Evolutionary conservation across 2,888 invertebrate species (phyloP), one percentile per base, ranked within the genome.

Genomic region (Idaea biselata): DNA sequence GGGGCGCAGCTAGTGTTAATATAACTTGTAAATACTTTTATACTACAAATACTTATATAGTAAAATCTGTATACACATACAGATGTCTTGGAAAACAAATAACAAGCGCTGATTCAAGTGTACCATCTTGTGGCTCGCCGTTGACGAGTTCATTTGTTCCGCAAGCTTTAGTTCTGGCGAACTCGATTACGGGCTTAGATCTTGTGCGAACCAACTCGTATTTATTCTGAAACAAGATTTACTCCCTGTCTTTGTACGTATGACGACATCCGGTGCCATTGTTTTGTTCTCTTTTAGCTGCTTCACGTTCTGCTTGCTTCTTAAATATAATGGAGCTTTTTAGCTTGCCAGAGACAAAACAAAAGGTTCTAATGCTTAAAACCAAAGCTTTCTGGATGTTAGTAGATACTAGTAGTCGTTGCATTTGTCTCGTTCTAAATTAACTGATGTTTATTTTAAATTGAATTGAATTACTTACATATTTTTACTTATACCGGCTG

Each of bases 261-360:
- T 80, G 82, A 80, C 79, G 83, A 84, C 87, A 88, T 89, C 88
- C 88, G 89, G 88, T 80, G 77, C 77, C 33, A 80, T 87, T 87
- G 79, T 83, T 79, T 81, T 77, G 69, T 78, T 77, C 77, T 75
- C 80, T 78, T 75, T 55, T 16, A 55, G 55, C 16, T 55, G 55
- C 55, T 7, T 16, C 73, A 77, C 78, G 77, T 76, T 66, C 62
- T 70, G 68, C 72, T 70, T 72, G 71, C 68, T 73, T 74, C 70
- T 65, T 63, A 66, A 65, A 72, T 73, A 74, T 76, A 73, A 77
- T 75, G 71, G 72, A 64, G 58, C 55, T 69, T 66, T 66, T 69
- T 68, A 72, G 70, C 64, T 61, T 65, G 59, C 33, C 55, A 58
- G 59, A 44, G 44, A 60, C 44, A 61, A 59, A 60, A 65, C 65